phyloP scores from a whole-genome alignment of 2,113 vertebrate species.

The Neoarius graeffei region DNA sequence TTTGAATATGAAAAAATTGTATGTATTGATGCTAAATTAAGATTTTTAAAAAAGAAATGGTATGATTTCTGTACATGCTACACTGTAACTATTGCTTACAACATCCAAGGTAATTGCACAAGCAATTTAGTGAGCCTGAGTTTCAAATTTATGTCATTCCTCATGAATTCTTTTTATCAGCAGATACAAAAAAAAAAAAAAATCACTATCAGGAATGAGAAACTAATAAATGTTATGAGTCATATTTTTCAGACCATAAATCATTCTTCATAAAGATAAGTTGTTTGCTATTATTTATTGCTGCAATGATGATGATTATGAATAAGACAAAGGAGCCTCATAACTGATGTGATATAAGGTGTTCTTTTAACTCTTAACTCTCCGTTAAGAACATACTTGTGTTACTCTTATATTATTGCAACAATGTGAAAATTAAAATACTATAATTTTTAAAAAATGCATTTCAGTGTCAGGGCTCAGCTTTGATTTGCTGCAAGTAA shows the following conservation, averaged over 20 bases:
- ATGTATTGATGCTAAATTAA: slow-evolving; percentile 1
- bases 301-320: neutral
- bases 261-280: neutral
- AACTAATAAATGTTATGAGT: neutral
- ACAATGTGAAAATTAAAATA: neutral
- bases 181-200: neutral
- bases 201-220: neutral
- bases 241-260: neutral
- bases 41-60: neutral
- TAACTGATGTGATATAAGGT: neutral
- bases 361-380: neutral
- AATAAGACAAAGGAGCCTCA: neutral
- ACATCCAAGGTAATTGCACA: neutral
- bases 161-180: neutral
- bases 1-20: slow-evolving; percentile 18
- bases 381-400: neutral
- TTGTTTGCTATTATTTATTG: neutral
- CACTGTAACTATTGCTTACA: neutral
- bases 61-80: neutral
- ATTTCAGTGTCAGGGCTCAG: neutral
- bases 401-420: neutral
- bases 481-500: neutral
- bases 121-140: neutral
- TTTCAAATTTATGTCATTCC: neutral
- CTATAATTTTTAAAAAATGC: neutral